Conservation (phyloP, 37 sponge, comb jelly and placozoan species). For the Aphrocallistes beatrix region DNA sequence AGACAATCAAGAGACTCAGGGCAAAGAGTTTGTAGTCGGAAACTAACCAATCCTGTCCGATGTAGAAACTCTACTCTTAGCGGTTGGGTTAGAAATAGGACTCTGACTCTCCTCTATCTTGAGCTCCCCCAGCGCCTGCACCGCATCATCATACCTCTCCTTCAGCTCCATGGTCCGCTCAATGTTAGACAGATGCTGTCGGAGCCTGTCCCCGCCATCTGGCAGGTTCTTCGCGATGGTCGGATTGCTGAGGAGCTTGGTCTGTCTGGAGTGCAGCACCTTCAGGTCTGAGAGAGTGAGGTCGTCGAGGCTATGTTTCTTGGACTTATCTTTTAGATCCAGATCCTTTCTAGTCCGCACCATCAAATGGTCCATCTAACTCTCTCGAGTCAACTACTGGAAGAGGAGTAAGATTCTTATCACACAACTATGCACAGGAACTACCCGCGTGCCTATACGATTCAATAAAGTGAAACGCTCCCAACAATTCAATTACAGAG, state of each 20-base stretch:
- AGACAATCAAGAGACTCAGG: too few species aligned
- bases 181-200: neutral
- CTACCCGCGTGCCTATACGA: too few species aligned
- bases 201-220: neutral
- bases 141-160: neutral
- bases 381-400: too few species aligned
- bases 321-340: neutral
- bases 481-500: too few species aligned
- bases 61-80: neutral
- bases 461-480: too few species aligned
- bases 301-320: neutral
- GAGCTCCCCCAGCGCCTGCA: neutral
- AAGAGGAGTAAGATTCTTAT: too few species aligned
- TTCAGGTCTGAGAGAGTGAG: neutral
- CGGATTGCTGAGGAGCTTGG: neutral
- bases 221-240: neutral
- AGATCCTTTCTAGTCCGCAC: neutral
- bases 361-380: neutral
- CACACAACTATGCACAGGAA: too few species aligned
- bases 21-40: too few species aligned
- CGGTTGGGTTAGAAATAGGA: neutral
- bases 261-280: neutral
- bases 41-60: neutral
- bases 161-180: neutral
- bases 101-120: neutral